Base-by-base conservation (phyloP, 2,113 vertebrate genomes). In the Tauraco erythrolophus region DNA sequence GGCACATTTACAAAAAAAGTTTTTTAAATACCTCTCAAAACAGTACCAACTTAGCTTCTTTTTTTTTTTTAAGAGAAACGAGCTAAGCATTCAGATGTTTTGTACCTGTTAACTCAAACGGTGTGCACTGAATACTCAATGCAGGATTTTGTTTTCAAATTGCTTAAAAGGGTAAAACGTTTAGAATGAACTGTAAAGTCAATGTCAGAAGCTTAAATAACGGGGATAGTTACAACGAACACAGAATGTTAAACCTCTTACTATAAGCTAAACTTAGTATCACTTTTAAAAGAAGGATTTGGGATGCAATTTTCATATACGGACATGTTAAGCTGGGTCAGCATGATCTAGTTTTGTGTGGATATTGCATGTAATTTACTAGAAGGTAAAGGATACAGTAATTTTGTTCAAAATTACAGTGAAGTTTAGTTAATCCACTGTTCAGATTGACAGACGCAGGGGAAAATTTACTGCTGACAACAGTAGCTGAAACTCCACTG, bases 241-340 rank as follows among this genome's bases (percentile, higher is more conserved):
- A 75, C 91, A 94, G 94, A 96, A 97, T 78, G 80, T 88, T 96
- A 98, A 98, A 97, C 94, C 95, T 98, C 97, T 98, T 98, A 96
- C 48, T 91, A 97, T 98, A 98, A 98, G 97, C 98, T 98, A 98
- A 98, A 96, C 75, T 93, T 96, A 94, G 94, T 97, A 97, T 98
- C 96, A 83, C 97, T 97, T 98, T 89, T 89, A 85, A 97, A 98
- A 94, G 85, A 97, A 96, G 97, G 97, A 97, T 95, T 96, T 96
- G 53, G 82, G 89, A 97, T 97, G 85, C 92, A 94, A 91, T 98
- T 98, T 98, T 97, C 95, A 78, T 97, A 94, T 87, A 89, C n/a
- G 30, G 71, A 92, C 94, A 94, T 79, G 84, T 95, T 98, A 96
- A 97, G 75, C 97, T 96, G 97, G 97, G 95, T 97, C 89, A 97